phyloP scores from a whole-genome alignment of 2,888 invertebrate species.

The Ennomos erosarius region DNA sequence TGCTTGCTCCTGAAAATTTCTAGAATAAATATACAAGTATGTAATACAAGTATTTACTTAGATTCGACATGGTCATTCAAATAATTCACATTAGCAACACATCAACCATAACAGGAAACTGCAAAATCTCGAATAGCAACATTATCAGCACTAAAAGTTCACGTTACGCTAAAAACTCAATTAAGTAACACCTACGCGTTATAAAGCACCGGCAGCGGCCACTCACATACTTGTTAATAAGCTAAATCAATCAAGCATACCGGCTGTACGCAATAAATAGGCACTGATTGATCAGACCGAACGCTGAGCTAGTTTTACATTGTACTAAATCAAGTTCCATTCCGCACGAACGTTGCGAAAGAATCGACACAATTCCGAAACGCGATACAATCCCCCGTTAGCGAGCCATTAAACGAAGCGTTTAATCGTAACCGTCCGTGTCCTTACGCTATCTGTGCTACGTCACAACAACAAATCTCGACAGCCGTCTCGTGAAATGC shows the following conservation, averaged over 20 bases:
- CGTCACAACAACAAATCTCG: conserved; percentile 80
- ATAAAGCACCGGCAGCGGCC: conserved; percentile 12
- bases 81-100: conserved; percentile 11
- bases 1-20: no score
- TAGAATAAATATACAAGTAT: no score
- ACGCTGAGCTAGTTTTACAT: conserved; percentile 39
- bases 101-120: conserved; percentile 8
- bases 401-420: conserved; percentile 23
- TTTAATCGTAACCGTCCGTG: conserved; percentile 34
- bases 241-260: conserved; percentile 40
- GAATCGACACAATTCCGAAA: conserved; percentile 32
- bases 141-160: conserved; percentile 18
- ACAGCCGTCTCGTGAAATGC: conserved; percentile 67
- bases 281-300: conserved; percentile 50
- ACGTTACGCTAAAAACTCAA: conserved; percentile 19
- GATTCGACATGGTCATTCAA: conserved; percentile 6
- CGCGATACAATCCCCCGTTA: conserved; percentile 24
- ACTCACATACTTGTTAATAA: conserved; percentile 17
- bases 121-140: conserved; percentile 15
- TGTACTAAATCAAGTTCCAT: conserved; percentile 45
- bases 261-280: conserved; percentile 47
- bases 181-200: conserved; percentile 27
- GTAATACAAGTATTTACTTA: neutral
- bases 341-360: conserved; percentile 48
- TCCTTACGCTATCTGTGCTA: conserved; percentile 56